A percentile compares a stretch with the other conserved stretches of the same genome.
Conservation (phyloP, 2,113 vertebrate species). For the Podarcis raffonei region DNA sequence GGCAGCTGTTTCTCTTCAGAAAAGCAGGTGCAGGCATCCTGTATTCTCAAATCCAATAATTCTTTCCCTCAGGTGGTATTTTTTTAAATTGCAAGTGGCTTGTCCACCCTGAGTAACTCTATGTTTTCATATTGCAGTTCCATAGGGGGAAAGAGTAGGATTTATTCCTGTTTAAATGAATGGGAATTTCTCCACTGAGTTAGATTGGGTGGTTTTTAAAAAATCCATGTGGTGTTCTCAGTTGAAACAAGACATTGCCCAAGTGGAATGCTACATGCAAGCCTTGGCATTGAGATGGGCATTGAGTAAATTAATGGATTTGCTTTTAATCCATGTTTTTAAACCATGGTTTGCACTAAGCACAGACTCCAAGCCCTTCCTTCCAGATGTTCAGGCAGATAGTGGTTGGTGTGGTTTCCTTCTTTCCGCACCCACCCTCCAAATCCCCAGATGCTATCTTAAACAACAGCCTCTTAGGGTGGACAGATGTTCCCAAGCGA, state of each 20-base stretch:
- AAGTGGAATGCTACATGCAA: neutral
- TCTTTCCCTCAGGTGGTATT: too few species aligned
- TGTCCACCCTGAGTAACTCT: neutral
- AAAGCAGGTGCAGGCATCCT: neutral
- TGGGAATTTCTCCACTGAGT: neutral
- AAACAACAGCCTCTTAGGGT: neutral
- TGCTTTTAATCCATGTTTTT: neutral
- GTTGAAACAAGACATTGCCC: neutral
- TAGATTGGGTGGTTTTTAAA: neutral
- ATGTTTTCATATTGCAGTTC: neutral
- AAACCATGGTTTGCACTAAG: neutral
- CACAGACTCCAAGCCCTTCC: neutral
- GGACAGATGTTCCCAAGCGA: neutral
- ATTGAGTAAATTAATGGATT: neutral
- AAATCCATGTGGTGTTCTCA: neutral
- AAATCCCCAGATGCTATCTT: neutral
- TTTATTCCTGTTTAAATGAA: neutral
- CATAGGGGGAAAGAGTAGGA: neutral
- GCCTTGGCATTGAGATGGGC: too few species aligned
- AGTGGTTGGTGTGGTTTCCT: too few species aligned
- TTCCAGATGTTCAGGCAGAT: neutral
- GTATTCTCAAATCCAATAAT: neutral
- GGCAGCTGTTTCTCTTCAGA: neutral
- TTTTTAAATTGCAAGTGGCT: neutral
- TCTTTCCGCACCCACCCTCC: neutral